Percentiles rank a stretch among this genome's conserved stretches.
Evolutionary conservation across 2,888 invertebrate genomes (phyloP).

Genomic region (Thelaira solivaga): DNA sequence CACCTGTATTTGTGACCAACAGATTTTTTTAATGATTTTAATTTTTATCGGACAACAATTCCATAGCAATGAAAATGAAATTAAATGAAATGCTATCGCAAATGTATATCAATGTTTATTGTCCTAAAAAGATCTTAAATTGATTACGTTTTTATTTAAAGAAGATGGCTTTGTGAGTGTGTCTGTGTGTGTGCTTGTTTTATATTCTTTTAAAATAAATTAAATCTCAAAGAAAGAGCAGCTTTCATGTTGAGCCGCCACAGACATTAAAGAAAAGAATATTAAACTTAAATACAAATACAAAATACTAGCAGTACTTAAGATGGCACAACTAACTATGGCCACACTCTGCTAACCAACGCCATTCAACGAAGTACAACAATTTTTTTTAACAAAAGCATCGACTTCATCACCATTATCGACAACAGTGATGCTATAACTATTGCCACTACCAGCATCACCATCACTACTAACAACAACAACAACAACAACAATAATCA

Average conservation of each 20-base stretch:
- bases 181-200: no score
- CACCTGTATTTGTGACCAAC: constrained; percentile 39
- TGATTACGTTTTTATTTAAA: constrained; percentile 59
- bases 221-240: constrained; percentile 13
- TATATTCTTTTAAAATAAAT: constrained; percentile 36
- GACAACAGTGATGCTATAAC: constrained; percentile 9
- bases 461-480: neutral
- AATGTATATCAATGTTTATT: constrained; percentile 61
- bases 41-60: constrained; percentile 28
- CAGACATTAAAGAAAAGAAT: constrained; percentile 27
- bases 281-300: constrained; percentile 26
- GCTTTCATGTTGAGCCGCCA: constrained; percentile 55
- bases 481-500: constrained; percentile 59
- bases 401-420: constrained; percentile 16
- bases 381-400: no score
- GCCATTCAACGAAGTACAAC: constrained; percentile 12
- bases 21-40: constrained; percentile 48
- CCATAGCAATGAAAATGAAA: constrained; percentile 27
- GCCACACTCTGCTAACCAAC: constrained; percentile 56
- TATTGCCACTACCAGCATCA: neutral
- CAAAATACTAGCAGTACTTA: no score
- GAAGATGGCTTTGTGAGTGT: constrained; percentile 55
- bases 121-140: constrained; percentile 62
- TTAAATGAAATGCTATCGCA: constrained; percentile 46
- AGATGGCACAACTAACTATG: constrained; percentile 30